These are phyloP conservation scores for Ianthella basta DNA, from an alignment of 37 sponge, comb jelly and placozoan species.

Conservation along the genomic window DNA sequence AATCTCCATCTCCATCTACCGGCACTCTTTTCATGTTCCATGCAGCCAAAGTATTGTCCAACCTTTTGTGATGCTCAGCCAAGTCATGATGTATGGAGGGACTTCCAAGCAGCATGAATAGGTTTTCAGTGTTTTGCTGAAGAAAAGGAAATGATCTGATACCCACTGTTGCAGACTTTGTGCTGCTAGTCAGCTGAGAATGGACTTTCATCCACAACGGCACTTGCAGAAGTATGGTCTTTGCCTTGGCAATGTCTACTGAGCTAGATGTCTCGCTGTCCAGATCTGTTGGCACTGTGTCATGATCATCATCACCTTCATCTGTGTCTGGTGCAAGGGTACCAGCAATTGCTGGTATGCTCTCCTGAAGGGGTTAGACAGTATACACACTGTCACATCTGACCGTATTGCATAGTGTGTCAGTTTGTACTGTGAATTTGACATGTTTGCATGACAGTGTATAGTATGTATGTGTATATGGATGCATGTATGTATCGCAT, in stretches of 20 bases:
- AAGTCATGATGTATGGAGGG: background rate
- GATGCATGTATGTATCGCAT: no score
- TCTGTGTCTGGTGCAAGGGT: no score
- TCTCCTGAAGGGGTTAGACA: no score
- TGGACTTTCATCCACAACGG: background rate
- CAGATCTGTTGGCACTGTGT: no score
- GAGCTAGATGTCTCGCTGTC: no score
- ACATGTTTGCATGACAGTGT: no score
- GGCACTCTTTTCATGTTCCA: conserved; percentile 23
- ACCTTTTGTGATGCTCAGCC: background rate
- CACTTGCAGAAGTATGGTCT: conserved; percentile 5
- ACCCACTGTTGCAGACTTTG: background rate
- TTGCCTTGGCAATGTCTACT: background rate
- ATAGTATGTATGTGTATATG: no score
- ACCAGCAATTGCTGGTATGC: no score
- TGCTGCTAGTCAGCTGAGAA: background rate
- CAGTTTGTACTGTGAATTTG: no score
- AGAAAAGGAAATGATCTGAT: background rate
- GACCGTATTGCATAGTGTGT: no score
- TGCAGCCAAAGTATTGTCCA: conserved; percentile 5
- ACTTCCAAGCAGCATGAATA: background rate
- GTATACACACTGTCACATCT: no score
- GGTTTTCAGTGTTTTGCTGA: background rate
- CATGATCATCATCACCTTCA: no score
- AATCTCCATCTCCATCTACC: conserved; percentile 38